A percentile compares a stretch with the other conserved stretches of the same genome.
These are phyloP conservation scores for Chionomys nivalis DNA, from an alignment of 2,113 vertebrate genomes.

Conservation along the genomic window DNA sequence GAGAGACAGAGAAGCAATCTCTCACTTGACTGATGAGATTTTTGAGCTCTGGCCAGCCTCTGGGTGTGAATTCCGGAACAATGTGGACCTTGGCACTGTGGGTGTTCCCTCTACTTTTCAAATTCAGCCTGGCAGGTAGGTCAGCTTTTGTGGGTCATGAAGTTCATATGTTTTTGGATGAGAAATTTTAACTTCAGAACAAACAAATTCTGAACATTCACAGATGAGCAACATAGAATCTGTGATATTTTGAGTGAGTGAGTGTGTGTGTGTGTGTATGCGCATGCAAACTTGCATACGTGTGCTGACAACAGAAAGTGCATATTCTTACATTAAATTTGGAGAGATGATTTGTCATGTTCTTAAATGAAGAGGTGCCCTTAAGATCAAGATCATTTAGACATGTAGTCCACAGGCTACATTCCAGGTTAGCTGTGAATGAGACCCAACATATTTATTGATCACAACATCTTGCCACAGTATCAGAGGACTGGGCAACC, in stretches of 20 bases:
- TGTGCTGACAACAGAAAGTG: not conserved
- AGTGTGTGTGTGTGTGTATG: not conserved
- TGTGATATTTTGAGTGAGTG: not conserved
- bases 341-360: not conserved
- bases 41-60: slow-evolving; percentile 16
- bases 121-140: slow-evolving; percentile 70
- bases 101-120: slow-evolving; percentile 32
- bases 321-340: not conserved
- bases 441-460: not conserved
- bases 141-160: not conserved
- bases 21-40: not conserved
- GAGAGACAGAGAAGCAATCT: not conserved
- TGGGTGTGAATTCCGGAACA: not conserved
- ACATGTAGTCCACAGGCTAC: not conserved
- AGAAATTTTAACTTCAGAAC: not conserved
- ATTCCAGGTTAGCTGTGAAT: not conserved
- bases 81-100: slow-evolving; percentile 64
- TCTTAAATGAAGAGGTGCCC: not conserved
- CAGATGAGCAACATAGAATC: not conserved
- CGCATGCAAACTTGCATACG: not conserved
- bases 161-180: not conserved
- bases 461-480: not conserved
- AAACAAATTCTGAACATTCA: not conserved
- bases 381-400: not conserved
- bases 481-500: not conserved